Percentiles rank a stretch among this genome's conserved stretches.
phyloP scores from a whole-genome alignment of 2,797 vertebrate species.

The Myotis planiceps region DNA sequence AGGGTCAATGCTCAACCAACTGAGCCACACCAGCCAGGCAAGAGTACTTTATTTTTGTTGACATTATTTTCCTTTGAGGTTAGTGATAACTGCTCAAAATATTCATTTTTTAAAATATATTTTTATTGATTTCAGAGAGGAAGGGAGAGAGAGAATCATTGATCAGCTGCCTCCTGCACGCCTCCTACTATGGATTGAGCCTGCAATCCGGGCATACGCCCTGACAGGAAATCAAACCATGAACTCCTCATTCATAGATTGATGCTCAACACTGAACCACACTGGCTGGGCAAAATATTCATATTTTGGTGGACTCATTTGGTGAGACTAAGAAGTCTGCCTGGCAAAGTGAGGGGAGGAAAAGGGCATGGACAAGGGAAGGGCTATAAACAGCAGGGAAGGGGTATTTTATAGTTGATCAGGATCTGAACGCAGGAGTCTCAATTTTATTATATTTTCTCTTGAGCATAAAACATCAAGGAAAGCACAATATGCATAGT shows the following conservation, averaged over 20 bases:
- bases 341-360: not conserved
- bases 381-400: not conserved
- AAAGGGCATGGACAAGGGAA: not conserved
- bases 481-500: not conserved
- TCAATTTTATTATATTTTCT: not conserved
- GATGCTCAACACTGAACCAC: too few relatives aligned
- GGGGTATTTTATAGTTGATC: not conserved
- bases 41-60: not conserved
- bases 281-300: not conserved
- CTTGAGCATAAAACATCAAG: not conserved
- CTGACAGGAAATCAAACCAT: too few relatives aligned
- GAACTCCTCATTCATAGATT: too few relatives aligned
- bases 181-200: too few relatives aligned
- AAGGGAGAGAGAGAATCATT: too few relatives aligned
- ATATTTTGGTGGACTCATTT: not conserved
- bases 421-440: not conserved
- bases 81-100: not conserved
- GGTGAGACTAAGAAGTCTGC: not conserved
- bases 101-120: not conserved
- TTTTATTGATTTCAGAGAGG: too few relatives aligned
- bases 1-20: too few relatives aligned
- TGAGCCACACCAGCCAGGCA: not conserved
- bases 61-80: not conserved
- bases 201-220: too few relatives aligned
- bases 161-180: too few relatives aligned